Conservation (phyloP, 2,113 vertebrate genomes). For the Grallaria varia region DNA sequence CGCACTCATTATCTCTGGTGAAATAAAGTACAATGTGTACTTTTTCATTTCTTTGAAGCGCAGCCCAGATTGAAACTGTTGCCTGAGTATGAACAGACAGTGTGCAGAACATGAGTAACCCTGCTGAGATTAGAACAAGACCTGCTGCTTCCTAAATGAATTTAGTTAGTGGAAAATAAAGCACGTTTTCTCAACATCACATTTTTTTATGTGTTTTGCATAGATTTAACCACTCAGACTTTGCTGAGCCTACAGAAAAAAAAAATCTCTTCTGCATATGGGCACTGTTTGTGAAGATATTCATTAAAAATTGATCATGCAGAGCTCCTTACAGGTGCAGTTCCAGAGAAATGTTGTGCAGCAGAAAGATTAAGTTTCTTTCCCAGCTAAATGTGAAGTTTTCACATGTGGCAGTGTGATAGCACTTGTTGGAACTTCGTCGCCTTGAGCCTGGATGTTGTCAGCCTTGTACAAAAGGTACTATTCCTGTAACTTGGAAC, state of each 20-base stretch:
- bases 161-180: constrained; percentile 4
- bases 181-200: not conserved
- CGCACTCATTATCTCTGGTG: not conserved
- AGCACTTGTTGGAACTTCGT: not conserved
- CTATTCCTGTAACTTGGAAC: not conserved
- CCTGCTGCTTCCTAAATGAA: not conserved
- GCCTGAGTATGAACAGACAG: not conserved
- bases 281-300: not conserved
- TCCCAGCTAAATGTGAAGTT: not conserved
- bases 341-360: not conserved
- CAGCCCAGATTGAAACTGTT: constrained; percentile 10
- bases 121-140: not conserved
- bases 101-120: not conserved
- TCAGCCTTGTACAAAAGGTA: not conserved
- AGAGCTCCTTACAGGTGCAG: not conserved
- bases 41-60: constrained; percentile 51
- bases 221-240: not conserved
- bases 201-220: not conserved
- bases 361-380: not conserved
- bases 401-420: not conserved
- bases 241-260: not conserved
- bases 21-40: not conserved
- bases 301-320: not conserved
- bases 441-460: not conserved
- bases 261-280: not conserved